Conservation (phyloP, 2,888 invertebrate genomes). For the Apantesis nais region DNA sequence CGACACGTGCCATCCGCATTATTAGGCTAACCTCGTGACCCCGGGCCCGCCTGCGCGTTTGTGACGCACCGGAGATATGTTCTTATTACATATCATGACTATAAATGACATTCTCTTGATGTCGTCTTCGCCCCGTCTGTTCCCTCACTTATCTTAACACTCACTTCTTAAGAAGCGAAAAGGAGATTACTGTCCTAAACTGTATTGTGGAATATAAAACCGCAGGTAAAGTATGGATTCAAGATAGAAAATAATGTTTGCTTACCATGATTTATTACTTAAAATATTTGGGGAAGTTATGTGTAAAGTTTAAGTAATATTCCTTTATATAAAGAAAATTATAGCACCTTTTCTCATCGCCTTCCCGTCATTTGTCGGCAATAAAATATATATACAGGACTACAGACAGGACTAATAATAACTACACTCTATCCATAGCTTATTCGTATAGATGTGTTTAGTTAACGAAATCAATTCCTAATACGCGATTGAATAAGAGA, state of each 20-base stretch:
- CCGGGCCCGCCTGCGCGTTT: not conserved
- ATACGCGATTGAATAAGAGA: not conserved
- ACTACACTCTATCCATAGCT: not conserved
- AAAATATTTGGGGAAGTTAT: not conserved
- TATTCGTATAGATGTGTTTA: not conserved
- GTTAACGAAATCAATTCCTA: not conserved
- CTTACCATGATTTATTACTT: not conserved
- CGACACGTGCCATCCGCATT: conserved; percentile 9
- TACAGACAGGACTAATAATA: not conserved
- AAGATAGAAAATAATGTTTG: not conserved
- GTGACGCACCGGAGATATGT: not conserved
- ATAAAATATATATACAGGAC: not conserved
- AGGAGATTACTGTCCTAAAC: not conserved
- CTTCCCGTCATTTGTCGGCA: too few species aligned
- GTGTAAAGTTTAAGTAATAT: not conserved
- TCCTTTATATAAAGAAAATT: not conserved
- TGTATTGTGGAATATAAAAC: not conserved
- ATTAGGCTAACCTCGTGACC: conserved; percentile 2
- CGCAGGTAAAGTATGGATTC: not conserved
- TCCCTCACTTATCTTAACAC: not conserved
- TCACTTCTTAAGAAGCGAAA: not conserved
- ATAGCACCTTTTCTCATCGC: too few species aligned
- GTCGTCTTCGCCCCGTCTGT: not conserved
- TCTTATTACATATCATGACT: not conserved
- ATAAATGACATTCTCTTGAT: not conserved